Evolutionary conservation across 1,140 invertebrate genomes (phyloP).

Genomic region (Drepana arcuata): DNA sequence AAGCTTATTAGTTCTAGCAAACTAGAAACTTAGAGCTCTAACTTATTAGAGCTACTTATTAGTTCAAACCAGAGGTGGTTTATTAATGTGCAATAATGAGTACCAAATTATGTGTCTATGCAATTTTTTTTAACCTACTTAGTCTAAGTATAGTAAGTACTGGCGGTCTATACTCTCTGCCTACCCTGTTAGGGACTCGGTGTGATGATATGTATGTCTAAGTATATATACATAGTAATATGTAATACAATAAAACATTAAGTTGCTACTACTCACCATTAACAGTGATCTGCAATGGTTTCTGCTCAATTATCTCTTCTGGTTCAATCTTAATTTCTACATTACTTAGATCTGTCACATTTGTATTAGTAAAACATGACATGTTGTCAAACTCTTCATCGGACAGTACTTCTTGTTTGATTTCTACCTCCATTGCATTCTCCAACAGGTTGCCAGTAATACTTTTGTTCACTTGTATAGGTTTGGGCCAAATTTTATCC

Average conservation of each 20-base stretch:
- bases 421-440: conserved; percentile 25
- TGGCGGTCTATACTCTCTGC: background rate
- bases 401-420: conserved; percentile 47
- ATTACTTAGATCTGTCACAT: conserved; percentile 13
- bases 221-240: background rate
- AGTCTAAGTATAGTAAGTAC: background rate
- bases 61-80: too few relatives aligned
- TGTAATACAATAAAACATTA: background rate
- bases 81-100: too few relatives aligned
- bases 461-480: conserved; percentile 44
- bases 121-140: too few relatives aligned
- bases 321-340: conserved; percentile 53
- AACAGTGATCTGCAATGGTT: conserved; percentile 19
- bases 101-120: too few relatives aligned
- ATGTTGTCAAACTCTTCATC: conserved; percentile 30
- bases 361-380: conserved; percentile 7
- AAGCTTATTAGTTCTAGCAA: background rate
- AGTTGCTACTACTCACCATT: conserved; percentile 19
- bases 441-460: conserved; percentile 21
- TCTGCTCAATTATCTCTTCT: conserved; percentile 33
- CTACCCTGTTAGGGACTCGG: background rate
- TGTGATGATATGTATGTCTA: background rate
- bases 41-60: too few relatives aligned
- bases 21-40: too few relatives aligned
- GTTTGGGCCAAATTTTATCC: conserved; percentile 39